Evolutionary conservation across 2,113 vertebrate species (phyloP).

Genomic region (Trichechus manatus): DNA sequence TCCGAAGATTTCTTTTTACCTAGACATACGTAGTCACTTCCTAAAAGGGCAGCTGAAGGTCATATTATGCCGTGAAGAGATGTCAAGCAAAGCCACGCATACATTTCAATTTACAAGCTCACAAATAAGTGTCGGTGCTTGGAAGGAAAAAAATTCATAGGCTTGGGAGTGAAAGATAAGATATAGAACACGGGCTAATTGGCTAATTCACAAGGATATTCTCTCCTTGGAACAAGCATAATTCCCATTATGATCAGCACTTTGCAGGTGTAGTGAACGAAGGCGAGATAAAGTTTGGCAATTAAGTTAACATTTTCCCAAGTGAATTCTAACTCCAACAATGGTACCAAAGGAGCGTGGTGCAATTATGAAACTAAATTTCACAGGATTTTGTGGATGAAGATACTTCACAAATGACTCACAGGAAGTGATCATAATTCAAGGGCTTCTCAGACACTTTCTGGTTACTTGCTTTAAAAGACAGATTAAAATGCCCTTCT

Average conservation of each 20-base stretch:
- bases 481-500: slow-evolving; percentile 45
- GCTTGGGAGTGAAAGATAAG: slow-evolving; percentile 72
- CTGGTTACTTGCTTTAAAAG: slow-evolving; percentile 41
- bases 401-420: background rate
- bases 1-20: slow-evolving; percentile 23
- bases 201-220: slow-evolving; percentile 77
- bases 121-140: slow-evolving; percentile 69
- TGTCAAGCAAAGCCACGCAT: slow-evolving; percentile 69
- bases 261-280: slow-evolving; percentile 74
- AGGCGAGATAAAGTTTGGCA: slow-evolving; percentile 77
- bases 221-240: slow-evolving; percentile 79
- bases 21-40: slow-evolving; percentile 61
- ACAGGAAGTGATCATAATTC: slow-evolving; percentile 57
- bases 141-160: slow-evolving; percentile 42
- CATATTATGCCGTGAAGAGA: slow-evolving; percentile 59
- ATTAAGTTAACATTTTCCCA: slow-evolving; percentile 78
- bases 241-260: slow-evolving; percentile 77
- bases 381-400: background rate
- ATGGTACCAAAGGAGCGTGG: slow-evolving; percentile 66
- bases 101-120: slow-evolving; percentile 78
- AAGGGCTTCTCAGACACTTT: slow-evolving; percentile 52
- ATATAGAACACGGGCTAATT: slow-evolving; percentile 72
- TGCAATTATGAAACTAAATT: slow-evolving; percentile 75
- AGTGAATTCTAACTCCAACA: slow-evolving; percentile 69
- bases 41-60: slow-evolving; percentile 71